Base-by-base conservation (phyloP, 2,113 vertebrate genomes). In the Strix uralensis region DNA sequence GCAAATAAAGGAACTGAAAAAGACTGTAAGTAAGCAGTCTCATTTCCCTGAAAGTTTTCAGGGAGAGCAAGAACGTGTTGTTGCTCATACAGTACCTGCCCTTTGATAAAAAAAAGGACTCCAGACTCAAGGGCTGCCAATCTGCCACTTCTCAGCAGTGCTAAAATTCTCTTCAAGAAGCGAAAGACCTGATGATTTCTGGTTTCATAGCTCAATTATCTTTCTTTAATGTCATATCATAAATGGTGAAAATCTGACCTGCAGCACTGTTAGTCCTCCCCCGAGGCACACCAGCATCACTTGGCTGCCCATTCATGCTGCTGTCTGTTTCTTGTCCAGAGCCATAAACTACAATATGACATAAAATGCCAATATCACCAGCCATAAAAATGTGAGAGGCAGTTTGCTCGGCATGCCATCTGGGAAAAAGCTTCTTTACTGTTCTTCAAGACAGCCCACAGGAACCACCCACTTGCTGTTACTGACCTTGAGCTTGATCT, bases 401-500 rank as follows among this genome's bases (percentile, higher is more conserved):
- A 85, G 32, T 72, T 92, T 86, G 61, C 47, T 89, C 3, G 2
- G 55, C 14, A 7, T 72, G 26, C 51, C 71, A 94, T 69, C 66
- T 94, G 87, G 80, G 74, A 77, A 94, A 90, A 95, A 66, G 3
- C 77, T 85, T 66, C 72, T 88, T 94, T 67, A 61, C 59, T 66
- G n/a, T 86, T 93, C 52, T 81, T 89, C 27, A 61, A 91, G 66
- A 55, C 81, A 94, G 49, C 66, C 80, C 47, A 92, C 82, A 85
- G 69, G 26, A 95, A 70, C 75, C 66, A 80, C 91, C 63, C 70
- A 91, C 92, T 91, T 93, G 74, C 36, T 80, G 55, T 71, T 71
- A 80, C 61, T 95, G 95, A 94, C 92, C 94, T 73, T 89, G 90
- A 78, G 30, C 81, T 72, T 90, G 77, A 92, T 80, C 87, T 88